These are phyloP conservation scores for Podotricha telesiphe DNA, from an alignment of 2,888 invertebrate species.

Conservation along the genomic window DNA sequence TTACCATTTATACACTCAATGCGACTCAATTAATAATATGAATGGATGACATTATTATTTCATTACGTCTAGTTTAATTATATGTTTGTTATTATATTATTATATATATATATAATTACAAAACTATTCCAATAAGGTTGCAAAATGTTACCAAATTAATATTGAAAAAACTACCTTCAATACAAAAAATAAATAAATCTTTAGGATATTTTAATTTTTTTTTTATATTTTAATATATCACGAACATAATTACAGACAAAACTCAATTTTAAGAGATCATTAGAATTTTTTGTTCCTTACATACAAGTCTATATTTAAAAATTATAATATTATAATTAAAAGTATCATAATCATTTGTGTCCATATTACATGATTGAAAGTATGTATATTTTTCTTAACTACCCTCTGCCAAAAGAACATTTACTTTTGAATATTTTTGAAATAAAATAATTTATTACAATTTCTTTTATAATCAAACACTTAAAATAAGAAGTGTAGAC, in stretches of 20 bases:
- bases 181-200: neutral
- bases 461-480: too few species aligned
- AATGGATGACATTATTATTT: neutral
- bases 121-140: neutral
- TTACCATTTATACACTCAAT: neutral
- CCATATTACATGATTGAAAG: neutral
- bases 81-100: neutral
- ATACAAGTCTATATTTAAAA: too few species aligned
- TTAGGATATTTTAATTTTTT: neutral
- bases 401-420: neutral
- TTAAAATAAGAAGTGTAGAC: too few species aligned
- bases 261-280: too few species aligned
- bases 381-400: neutral
- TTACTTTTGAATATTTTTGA: neutral
- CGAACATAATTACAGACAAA: too few species aligned
- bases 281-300: too few species aligned
- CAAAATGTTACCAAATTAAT: neutral
- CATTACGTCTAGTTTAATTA: neutral
- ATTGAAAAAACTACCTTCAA: slow-evolving; percentile 1
- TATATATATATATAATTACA: neutral
- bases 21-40: neutral
- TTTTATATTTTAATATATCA: too few species aligned
- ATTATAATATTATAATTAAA: too few species aligned
- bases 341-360: too few species aligned
- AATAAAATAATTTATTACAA: too few species aligned